Base-by-base conservation (phyloP, 2,113 vertebrate species). In the Periophthalmodon schlosseri region DNA sequence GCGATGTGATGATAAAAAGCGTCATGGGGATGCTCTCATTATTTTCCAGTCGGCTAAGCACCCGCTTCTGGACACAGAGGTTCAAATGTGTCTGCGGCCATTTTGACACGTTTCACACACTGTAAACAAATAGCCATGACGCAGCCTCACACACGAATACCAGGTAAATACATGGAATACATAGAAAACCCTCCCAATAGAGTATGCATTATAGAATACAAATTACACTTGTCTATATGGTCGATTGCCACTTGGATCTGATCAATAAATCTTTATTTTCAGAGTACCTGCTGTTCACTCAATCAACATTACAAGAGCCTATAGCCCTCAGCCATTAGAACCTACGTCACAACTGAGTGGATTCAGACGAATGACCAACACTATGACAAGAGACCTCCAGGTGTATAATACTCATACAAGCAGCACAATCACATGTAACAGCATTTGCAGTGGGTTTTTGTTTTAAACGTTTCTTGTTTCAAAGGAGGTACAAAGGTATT, bases 11-110 rank as follows among this genome's bases (percentile, higher is more conserved):
- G 47, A 36, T 70, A 72, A 69, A 44, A 34, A 49, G 75, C 73
- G 67, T 74, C 78, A 34, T 14, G 82, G 78, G 85, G 73, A 81
- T 60, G 58, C 72, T 71, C 84, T 88, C 67, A 24, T 84, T 87
- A 84, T 83, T 83, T 89, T 87, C 80, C 80, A 79, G 78, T 80
- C 73, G 71, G 72, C 10, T 68, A 76, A 74, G 69, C 82, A 86
- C 78, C 67, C 80, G 81, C 79, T 61, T 23, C 75, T 52, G 80
- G 82, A 21, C 68, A 74, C 69, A 36, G 73, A 50, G 13, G 72
- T 77, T 70, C 68, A 77, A 72, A 57, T 36, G 44, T 46, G 81
- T 81, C 70, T 75, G 24, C 69, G 54, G 80, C 58, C 23, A 57
- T 60, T 68, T 54, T 11, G 39, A 68, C 70, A 77, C 75, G 36